These are phyloP conservation scores for Cremastinae sp. DNA, from an alignment of 2,888 invertebrate species.

Conservation along the genomic window DNA sequence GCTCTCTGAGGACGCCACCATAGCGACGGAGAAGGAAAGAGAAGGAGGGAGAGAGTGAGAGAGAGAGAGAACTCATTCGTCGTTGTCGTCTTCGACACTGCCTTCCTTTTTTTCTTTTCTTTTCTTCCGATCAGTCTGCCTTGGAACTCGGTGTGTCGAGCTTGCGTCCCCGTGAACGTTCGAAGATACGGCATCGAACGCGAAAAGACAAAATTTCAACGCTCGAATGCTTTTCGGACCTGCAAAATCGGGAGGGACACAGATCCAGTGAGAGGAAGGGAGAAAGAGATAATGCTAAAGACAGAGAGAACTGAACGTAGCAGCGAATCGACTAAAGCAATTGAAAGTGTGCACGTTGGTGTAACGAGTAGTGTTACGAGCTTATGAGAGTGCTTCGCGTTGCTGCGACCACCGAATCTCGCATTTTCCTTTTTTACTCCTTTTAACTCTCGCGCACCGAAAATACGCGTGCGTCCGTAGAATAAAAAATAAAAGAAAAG, in stretches of 20 bases:
- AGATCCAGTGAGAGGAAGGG: background rate
- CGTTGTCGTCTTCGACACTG: background rate
- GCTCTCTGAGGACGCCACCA: conserved; percentile 53
- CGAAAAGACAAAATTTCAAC: background rate
- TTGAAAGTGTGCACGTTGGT: conserved; percentile 48
- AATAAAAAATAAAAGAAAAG: background rate
- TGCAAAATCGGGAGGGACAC: background rate
- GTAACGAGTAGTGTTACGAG: conserved; percentile 6
- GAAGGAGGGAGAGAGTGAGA: too few relatives aligned
- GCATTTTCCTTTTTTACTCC: background rate
- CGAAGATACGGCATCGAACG: background rate
- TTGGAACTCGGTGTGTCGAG: background rate
- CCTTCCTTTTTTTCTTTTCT: conserved; percentile 14
- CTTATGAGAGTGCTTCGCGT: conserved; percentile 17
- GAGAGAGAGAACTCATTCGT: too few relatives aligned
- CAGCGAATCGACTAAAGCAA: conserved; percentile 21
- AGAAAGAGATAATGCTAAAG: background rate
- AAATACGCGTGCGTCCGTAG: background rate
- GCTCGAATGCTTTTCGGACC: background rate
- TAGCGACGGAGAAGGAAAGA: conserved; percentile 40
- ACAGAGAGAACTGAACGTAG: conserved; percentile 33
- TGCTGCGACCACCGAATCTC: background rate
- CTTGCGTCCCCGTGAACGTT: conserved; percentile 13
- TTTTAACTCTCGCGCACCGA: conserved; percentile 6
- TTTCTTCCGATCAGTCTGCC: conserved; percentile 10